Evolutionary conservation across 2,888 invertebrate genomes (phyloP).

Genomic region (Arrhopalites spinosus): DNA sequence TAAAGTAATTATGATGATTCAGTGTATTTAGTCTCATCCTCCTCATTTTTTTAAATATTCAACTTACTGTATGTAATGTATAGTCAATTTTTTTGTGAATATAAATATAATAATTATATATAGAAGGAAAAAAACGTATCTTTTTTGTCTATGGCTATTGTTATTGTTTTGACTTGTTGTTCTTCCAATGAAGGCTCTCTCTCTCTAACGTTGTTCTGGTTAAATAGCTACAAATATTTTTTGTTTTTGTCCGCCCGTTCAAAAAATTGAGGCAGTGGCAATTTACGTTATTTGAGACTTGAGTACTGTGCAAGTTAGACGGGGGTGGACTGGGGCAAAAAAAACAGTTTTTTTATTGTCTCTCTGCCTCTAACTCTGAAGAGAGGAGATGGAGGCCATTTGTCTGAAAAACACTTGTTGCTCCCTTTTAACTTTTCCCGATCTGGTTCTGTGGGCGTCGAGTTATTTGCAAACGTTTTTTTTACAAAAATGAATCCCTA

Average conservation of each 20-base stretch:
- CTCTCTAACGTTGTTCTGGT: too few relatives aligned
- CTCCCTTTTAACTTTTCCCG: constrained; percentile 27
- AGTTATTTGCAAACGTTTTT: constrained; percentile 7
- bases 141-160: neutral
- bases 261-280: neutral
- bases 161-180: neutral
- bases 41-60: too few relatives aligned
- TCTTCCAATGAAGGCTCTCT: too few relatives aligned
- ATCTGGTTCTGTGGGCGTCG: constrained; percentile 29
- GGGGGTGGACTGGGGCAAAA: constrained; percentile 26
- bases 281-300: neutral
- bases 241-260: constrained; percentile 1
- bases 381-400: neutral
- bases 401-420: constrained; percentile 6
- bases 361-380: neutral
- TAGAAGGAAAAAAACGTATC: neutral
- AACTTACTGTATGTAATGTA: too few relatives aligned
- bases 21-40: too few relatives aligned
- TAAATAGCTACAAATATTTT: too few relatives aligned
- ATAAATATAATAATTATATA: too few relatives aligned
- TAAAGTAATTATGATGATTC: too few relatives aligned
- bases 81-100: too few relatives aligned
- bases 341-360: neutral
- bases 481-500: neutral
- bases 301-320: constrained; percentile 16